Percentiles rank a stretch among this genome's conserved stretches.
phyloP scores from a whole-genome alignment of 2,888 invertebrate genomes.

The Tetragonula carbonaria region DNA sequence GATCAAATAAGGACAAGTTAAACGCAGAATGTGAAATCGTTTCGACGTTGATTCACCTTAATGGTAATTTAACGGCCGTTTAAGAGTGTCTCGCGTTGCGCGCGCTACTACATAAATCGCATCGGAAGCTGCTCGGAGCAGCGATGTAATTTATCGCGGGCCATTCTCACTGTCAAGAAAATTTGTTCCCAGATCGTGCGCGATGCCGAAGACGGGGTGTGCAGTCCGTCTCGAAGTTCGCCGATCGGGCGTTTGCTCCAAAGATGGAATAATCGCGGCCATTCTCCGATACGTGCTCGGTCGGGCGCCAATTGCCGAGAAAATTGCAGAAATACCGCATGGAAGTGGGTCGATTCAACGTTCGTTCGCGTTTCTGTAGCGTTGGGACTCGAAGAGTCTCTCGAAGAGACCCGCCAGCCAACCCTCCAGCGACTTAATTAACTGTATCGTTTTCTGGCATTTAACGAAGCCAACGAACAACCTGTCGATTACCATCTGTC shows the following conservation, averaged over 20 bases:
- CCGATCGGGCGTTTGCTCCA: slow-evolving; percentile 50
- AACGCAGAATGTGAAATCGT: background rate
- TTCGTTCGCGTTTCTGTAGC: slow-evolving; percentile 40
- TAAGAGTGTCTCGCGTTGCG: background rate
- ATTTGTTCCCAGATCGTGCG: slow-evolving; percentile 29
- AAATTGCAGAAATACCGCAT: slow-evolving; percentile 73
- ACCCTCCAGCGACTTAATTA: slow-evolving; percentile 62
- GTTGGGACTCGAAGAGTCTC: slow-evolving; percentile 20
- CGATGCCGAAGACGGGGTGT: slow-evolving; percentile 4
- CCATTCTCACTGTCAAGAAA: slow-evolving; percentile 25
- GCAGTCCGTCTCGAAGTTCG: slow-evolving; percentile 25
- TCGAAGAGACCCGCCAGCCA: background rate
- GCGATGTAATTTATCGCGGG: slow-evolving; percentile 18
- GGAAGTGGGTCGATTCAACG: slow-evolving; percentile 74
- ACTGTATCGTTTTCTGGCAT: slow-evolving; percentile 33
- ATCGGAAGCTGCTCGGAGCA: background rate
- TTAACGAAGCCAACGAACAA: slow-evolving; percentile 34
- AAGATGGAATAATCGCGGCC: slow-evolving; percentile 56
- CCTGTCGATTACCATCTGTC: slow-evolving; percentile 25
- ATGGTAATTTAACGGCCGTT: background rate
- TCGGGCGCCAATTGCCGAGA: slow-evolving; percentile 64
- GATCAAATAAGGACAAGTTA: background rate
- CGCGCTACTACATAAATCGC: background rate
- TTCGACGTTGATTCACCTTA: background rate
- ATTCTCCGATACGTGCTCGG: slow-evolving; percentile 43